A percentile compares a stretch with the other conserved stretches of the same genome.
phyloP scores from a whole-genome alignment of 2,797 vertebrate genomes.

The Acanthurus tractus region DNA sequence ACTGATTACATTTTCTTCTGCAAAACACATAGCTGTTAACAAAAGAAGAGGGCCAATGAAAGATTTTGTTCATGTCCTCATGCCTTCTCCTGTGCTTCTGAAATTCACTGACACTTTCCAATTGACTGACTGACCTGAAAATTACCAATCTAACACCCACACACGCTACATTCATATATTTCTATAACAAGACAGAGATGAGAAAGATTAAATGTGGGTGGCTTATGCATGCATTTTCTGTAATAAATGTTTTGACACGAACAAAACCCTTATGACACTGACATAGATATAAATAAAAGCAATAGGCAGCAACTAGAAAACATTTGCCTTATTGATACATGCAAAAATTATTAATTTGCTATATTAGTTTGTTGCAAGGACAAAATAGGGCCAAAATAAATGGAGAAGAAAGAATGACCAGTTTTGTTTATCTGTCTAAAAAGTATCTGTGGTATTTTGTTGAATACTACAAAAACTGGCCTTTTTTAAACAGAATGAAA shows the following conservation, averaged over 20 bases:
- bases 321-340: background rate
- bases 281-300: conserved; percentile 17
- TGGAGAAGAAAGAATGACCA: background rate
- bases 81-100: background rate
- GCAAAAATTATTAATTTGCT: background rate
- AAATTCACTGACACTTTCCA: background rate
- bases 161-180: background rate
- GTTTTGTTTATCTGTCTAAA: conserved; percentile 10
- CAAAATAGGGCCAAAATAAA: background rate
- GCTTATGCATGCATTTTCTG: background rate
- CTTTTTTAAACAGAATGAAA: no score
- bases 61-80: background rate
- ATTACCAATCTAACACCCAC: conserved; percentile 10
- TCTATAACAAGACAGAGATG: background rate
- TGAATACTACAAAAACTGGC: no score
- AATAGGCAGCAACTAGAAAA: background rate
- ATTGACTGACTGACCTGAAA: conserved; percentile 6
- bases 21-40: background rate
- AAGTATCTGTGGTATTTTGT: background rate
- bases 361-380: background rate
- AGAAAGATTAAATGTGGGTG: conserved; percentile 1
- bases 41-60: background rate
- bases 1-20: background rate
- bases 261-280: background rate
- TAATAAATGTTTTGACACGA: background rate